phyloP scores from a whole-genome alignment of 1,140 invertebrate species.

The Platorchestia sp. region DNA sequence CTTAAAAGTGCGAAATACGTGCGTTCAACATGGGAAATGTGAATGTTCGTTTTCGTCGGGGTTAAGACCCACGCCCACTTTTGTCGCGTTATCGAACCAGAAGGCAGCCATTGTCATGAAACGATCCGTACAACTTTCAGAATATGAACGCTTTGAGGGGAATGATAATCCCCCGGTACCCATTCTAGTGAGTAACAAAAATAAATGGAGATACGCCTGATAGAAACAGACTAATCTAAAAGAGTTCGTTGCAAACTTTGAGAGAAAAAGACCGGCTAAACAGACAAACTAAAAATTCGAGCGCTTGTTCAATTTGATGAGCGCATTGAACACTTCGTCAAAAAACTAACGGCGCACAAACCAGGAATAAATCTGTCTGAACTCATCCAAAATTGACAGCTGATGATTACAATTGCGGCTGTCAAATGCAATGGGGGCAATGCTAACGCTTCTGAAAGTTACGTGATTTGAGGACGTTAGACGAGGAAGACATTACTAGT shows the following conservation, averaged over 20 bases:
- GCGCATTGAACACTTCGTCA: no score
- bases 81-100: neutral
- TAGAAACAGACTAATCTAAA: neutral
- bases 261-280: neutral
- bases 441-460: no score
- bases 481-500: no score
- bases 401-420: no score
- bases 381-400: no score
- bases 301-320: no score
- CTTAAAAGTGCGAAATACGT: constrained; percentile 1
- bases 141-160: neutral
- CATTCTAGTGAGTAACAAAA: neutral
- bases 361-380: no score
- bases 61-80: neutral
- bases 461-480: no score
- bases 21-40: neutral
- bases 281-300: no score
- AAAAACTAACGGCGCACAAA: no score
- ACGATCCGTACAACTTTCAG: neutral
- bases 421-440: no score
- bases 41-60: neutral
- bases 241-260: neutral
- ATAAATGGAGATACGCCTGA: neutral
- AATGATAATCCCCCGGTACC: neutral
- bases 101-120: neutral